phyloP scores from a whole-genome alignment of 2,888 invertebrate species.

The Eulithis testata region DNA sequence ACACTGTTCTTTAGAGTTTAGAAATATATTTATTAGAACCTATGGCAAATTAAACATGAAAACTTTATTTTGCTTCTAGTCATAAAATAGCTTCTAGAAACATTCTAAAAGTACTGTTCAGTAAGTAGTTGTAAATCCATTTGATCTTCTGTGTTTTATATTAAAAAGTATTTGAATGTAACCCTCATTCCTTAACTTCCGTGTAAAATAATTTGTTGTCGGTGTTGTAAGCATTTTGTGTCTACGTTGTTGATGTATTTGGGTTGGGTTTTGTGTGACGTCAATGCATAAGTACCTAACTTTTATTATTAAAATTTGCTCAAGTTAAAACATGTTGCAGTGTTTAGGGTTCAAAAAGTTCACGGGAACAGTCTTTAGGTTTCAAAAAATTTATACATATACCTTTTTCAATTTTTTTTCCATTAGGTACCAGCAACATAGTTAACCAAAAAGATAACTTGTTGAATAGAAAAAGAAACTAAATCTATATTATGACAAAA shows the following conservation, averaged over 20 bases:
- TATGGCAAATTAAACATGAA: conserved; percentile 25
- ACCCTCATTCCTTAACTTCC: conserved; percentile 31
- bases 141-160: conserved; percentile 29
- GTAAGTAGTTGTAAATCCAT: conserved; percentile 38
- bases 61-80: conserved; percentile 37
- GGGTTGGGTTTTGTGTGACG: conserved; percentile 26
- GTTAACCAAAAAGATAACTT: conserved; percentile 4
- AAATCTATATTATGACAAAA: conserved; percentile 2
- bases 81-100: conserved; percentile 34
- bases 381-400: conserved; percentile 27
- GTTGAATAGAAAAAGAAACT: not conserved
- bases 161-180: conserved; percentile 28
- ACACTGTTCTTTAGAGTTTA: conserved; percentile 28
- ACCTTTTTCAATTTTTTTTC: conserved; percentile 10
- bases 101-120: conserved; percentile 31
- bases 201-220: conserved; percentile 25
- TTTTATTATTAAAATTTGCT: conserved; percentile 41
- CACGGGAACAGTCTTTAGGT: conserved; percentile 34
- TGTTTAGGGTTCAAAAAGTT: too few species aligned
- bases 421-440: conserved; percentile 28
- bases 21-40: conserved; percentile 25
- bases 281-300: conserved; percentile 20
- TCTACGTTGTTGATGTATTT: conserved; percentile 24
- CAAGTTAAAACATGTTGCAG: conserved; percentile 38
- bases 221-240: conserved; percentile 29